Conservation (phyloP, 2,888 invertebrate genomes). For the Julus scandinavius region DNA sequence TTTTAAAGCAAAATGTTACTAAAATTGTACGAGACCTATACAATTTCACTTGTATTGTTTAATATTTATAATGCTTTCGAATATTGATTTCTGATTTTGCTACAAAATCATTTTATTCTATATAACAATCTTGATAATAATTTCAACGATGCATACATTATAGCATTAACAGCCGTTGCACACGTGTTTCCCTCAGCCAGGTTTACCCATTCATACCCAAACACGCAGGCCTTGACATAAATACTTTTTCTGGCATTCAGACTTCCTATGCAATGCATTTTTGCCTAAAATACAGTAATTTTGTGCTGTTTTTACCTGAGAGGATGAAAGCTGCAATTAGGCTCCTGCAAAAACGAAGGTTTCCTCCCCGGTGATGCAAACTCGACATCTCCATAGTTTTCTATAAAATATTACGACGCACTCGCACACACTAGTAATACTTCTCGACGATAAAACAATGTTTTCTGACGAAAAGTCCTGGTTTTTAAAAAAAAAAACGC, state of each 20-base stretch:
- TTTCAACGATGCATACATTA: not conserved
- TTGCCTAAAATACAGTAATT: not conserved
- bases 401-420: not conserved
- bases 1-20: too few relatives aligned
- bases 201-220: not conserved
- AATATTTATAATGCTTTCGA: too few relatives aligned
- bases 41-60: too few relatives aligned
- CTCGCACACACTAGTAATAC: not conserved
- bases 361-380: not conserved
- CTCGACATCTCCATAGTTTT: not conserved
- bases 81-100: too few relatives aligned
- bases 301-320: not conserved
- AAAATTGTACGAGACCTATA: too few relatives aligned
- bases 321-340: not conserved
- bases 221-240: not conserved
- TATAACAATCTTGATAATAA: not conserved
- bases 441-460: not conserved
- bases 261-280: not conserved
- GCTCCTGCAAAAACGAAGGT: not conserved
- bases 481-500: not conserved
- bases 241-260: not conserved
- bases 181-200: slow-evolving; percentile 3
- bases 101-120: not conserved
- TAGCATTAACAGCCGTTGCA: not conserved
- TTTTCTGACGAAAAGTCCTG: not conserved